Conservation (phyloP, 35 echinoderm and acorn worm species). For the Lytechinus variegatus region DNA sequence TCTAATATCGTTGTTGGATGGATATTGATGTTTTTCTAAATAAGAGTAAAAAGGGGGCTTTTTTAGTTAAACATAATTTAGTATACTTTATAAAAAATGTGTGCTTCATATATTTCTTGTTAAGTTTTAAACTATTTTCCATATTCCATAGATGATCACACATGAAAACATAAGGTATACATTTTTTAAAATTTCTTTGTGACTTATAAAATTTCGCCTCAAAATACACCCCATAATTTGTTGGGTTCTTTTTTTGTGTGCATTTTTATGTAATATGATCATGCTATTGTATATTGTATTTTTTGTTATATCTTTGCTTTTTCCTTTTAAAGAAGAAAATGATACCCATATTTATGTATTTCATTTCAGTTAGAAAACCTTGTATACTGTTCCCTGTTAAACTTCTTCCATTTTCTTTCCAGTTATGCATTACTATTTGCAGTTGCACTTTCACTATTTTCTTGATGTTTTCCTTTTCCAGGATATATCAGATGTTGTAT, state of each 20-base stretch:
- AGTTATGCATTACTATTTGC: background rate
- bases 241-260: background rate
- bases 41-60: too few species aligned
- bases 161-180: conserved; percentile 8
- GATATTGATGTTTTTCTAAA: too few species aligned
- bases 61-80: too few species aligned
- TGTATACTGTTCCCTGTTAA: background rate
- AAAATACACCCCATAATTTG: background rate
- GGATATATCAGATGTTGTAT: background rate
- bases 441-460: background rate
- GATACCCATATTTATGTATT: background rate
- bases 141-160: background rate
- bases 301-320: background rate
- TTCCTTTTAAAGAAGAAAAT: background rate
- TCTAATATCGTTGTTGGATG: background rate
- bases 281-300: background rate
- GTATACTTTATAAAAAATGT: background rate
- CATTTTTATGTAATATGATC: background rate
- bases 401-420: background rate
- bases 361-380: background rate
- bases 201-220: background rate
- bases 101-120: conserved; percentile 4
- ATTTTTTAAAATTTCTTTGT: background rate
- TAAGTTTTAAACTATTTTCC: conserved; percentile 6
- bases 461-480: background rate